These are phyloP conservation scores for Salvelinus alpinus DNA, from an alignment of 2,113 vertebrate species.

Conservation along the genomic window DNA sequence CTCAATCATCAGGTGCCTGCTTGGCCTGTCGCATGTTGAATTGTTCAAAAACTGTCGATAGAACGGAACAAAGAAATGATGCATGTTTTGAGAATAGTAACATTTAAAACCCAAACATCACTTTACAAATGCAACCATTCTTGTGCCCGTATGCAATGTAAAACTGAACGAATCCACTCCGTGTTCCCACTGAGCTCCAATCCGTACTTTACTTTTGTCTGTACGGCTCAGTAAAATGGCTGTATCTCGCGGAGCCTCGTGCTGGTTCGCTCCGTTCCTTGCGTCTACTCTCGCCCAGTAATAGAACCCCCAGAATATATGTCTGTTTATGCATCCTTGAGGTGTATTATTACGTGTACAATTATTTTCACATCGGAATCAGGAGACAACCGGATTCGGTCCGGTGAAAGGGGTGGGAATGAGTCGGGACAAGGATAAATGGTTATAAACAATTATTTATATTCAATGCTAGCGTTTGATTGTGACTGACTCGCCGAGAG, in stretches of 20 bases:
- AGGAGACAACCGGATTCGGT: constrained; percentile 80
- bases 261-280: constrained; percentile 85
- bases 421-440: constrained; percentile 79
- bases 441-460: constrained; percentile 81
- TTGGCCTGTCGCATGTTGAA: background rate
- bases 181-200: constrained; percentile 51
- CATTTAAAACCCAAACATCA: background rate
- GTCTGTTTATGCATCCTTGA: constrained; percentile 77
- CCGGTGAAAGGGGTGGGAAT: constrained; percentile 85
- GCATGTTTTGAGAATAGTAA: background rate
- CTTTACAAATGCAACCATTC: background rate
- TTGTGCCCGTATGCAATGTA: constrained; percentile 9
- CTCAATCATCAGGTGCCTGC: background rate
- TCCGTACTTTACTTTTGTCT: constrained; percentile 78
- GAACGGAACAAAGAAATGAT: background rate
- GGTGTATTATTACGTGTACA: constrained; percentile 65
- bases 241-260: constrained; percentile 92
- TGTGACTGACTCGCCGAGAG: constrained; percentile 81
- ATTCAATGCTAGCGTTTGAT: constrained; percentile 81
- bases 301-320: constrained; percentile 81
- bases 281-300: constrained; percentile 78
- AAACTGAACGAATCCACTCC: constrained; percentile 51
- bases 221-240: constrained; percentile 93
- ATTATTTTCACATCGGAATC: constrained; percentile 61
- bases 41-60: background rate